Conservation (phyloP, 2,888 invertebrate genomes). For the Nomada ruficornis region DNA sequence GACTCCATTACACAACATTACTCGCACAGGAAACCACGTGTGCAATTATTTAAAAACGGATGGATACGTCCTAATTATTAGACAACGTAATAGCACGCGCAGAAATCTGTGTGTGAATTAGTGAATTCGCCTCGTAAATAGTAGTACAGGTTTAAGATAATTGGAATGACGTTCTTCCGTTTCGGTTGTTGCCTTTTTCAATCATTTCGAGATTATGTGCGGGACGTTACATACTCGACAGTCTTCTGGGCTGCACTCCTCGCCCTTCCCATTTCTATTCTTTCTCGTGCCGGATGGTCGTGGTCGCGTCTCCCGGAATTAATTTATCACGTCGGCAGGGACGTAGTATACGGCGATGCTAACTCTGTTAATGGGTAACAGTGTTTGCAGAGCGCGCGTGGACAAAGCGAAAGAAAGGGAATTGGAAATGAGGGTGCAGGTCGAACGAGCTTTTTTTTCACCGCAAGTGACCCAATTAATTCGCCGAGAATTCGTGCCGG, state of each 20-base stretch:
- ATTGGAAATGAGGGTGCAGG: conserved; percentile 53
- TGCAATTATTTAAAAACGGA: too few relatives aligned
- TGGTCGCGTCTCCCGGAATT: conserved; percentile 64
- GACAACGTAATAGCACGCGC: too few relatives aligned
- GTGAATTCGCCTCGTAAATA: conserved; percentile 5
- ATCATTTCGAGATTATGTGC: conserved; percentile 51
- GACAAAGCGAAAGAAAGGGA: conserved; percentile 62
- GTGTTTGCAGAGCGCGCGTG: conserved; percentile 66
- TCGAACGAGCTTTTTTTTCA: conserved; percentile 64
- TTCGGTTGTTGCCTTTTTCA: conserved; percentile 33
- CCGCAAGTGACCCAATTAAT: conserved; percentile 69
- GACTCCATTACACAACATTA: too few relatives aligned
- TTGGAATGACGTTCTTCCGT: background rate
- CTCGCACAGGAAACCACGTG: too few relatives aligned
- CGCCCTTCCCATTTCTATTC: background rate
- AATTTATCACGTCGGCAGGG: conserved; percentile 73
- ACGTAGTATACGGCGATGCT: conserved; percentile 64
- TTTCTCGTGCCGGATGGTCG: background rate
- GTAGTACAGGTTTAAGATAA: background rate
- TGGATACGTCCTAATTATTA: too few relatives aligned
- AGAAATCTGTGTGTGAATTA: background rate
- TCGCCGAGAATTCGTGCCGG: conserved; percentile 61
- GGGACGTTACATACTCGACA: conserved; percentile 48
- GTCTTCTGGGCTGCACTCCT: conserved; percentile 27
- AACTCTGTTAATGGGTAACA: conserved; percentile 74